A percentile compares a stretch with the other conserved stretches of the same genome.
Evolutionary conservation across 2,113 vertebrate species (phyloP).

Genomic region (Megaceryle maxima): DNA sequence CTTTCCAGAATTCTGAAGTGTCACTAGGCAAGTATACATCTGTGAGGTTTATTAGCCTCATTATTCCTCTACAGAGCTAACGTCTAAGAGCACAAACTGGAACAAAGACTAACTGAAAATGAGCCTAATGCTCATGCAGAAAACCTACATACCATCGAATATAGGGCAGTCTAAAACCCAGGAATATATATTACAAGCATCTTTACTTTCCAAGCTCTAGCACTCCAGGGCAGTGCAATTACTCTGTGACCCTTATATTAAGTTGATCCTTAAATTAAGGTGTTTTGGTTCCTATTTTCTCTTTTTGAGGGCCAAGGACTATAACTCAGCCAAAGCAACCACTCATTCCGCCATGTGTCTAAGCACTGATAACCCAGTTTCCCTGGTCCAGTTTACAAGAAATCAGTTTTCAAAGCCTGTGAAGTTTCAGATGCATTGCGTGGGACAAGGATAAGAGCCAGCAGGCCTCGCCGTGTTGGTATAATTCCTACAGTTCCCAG

Average conservation of each 20-base stretch:
- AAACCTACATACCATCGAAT: not conserved
- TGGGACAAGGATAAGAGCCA: not conserved
- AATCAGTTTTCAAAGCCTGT: not conserved
- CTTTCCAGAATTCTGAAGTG: slow-evolving; percentile 24
- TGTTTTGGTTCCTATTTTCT: not conserved
- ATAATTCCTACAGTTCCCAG: not conserved
- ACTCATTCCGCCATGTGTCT: not conserved
- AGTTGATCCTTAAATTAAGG: not conserved
- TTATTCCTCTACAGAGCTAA: slow-evolving; percentile 33
- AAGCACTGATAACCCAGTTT: not conserved
- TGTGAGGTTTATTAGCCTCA: slow-evolving; percentile 41
- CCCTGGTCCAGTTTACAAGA: not conserved
- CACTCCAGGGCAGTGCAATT: not conserved
- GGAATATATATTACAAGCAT: not conserved
- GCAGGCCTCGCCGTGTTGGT: not conserved
- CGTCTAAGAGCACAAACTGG: slow-evolving; percentile 29
- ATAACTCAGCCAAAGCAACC: not conserved
- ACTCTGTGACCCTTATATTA: not conserved
- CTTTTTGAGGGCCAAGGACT: not conserved
- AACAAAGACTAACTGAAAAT: slow-evolving; percentile 40
- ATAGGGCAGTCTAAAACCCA: slow-evolving; percentile 4
- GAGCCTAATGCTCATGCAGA: not conserved
- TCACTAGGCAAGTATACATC: slow-evolving; percentile 6
- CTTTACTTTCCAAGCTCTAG: not conserved
- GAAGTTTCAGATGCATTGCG: not conserved